Evolutionary conservation across 2,113 vertebrate genomes (phyloP).

Genomic region (Nicator chloris): DNA sequence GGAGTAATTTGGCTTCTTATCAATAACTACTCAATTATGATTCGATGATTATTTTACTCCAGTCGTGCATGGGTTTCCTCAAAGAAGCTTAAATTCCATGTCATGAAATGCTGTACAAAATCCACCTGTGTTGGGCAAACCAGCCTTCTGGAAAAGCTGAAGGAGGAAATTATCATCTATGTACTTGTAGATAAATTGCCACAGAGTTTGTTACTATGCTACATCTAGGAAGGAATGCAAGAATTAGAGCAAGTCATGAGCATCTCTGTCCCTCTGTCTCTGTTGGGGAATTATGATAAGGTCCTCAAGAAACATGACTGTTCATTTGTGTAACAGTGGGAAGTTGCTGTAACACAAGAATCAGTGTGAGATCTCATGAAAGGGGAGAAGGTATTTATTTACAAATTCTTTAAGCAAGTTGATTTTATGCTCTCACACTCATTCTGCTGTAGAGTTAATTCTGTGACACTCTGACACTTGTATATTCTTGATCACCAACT

Average conservation of each 20-base stretch:
- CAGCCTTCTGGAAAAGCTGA: not conserved
- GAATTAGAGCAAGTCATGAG: slow-evolving; percentile 76
- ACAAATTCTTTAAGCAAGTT: not conserved
- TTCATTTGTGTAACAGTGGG: not conserved
- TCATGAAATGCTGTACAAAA: not conserved
- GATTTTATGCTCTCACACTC: not conserved
- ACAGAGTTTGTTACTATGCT: not conserved
- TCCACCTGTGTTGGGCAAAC: not conserved
- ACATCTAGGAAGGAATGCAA: slow-evolving; percentile 74
- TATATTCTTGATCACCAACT: not conserved
- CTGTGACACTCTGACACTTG: not conserved
- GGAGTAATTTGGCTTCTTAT: not conserved
- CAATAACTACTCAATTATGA: not conserved
- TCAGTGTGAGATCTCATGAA: not conserved
- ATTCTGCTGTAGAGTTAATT: not conserved
- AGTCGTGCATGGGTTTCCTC: not conserved
- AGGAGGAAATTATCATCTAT: not conserved
- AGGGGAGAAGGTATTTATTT: not conserved
- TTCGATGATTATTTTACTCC: not conserved
- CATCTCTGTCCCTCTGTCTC: slow-evolving; percentile 70
- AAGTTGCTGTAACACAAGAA: not conserved
- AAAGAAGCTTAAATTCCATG: not conserved
- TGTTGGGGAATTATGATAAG: slow-evolving; percentile 78
- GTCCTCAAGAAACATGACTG: slow-evolving; percentile 12
- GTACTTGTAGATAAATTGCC: not conserved